phyloP scores from a whole-genome alignment of 2,888 invertebrate genomes.

The Pharmacophagus antenor region DNA sequence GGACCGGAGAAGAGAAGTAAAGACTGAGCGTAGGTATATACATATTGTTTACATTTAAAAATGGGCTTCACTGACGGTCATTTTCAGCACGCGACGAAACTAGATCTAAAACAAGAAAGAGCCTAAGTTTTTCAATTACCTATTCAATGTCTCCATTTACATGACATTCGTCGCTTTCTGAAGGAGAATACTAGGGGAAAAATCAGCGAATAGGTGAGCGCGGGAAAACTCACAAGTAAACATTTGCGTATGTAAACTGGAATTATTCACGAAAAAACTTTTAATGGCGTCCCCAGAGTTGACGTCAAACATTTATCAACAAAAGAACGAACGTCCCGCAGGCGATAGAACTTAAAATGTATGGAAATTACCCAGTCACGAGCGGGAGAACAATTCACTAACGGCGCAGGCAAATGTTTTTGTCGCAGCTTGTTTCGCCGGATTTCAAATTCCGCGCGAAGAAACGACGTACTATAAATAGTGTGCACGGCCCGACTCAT shows the following conservation, averaged over 20 bases:
- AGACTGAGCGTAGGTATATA: slow-evolving; percentile 8
- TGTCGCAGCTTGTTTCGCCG: slow-evolving; percentile 76
- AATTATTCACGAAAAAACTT: slow-evolving; percentile 81
- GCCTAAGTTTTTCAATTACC: slow-evolving; percentile 74
- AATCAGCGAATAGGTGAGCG: slow-evolving; percentile 79
- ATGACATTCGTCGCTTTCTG: slow-evolving; percentile 64
- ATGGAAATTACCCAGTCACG: slow-evolving; percentile 81
- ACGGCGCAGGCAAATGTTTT: slow-evolving; percentile 80
- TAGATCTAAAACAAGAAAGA: slow-evolving; percentile 54
- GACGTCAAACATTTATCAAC: slow-evolving; percentile 81
- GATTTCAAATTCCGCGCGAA: slow-evolving; percentile 61
- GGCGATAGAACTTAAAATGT: slow-evolving; percentile 81
- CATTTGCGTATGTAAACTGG: slow-evolving; percentile 81
- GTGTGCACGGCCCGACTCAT: slow-evolving; percentile 29
- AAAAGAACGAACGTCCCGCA: slow-evolving; percentile 81
- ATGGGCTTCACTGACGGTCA: slow-evolving; percentile 32
- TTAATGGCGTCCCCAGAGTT: slow-evolving; percentile 81
- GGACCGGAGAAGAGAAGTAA: slow-evolving; percentile 20
- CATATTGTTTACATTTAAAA: slow-evolving; percentile 29
- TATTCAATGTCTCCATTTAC: slow-evolving; percentile 65
- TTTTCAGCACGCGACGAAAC: slow-evolving; percentile 43
- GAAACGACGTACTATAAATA: slow-evolving; percentile 32
- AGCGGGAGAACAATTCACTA: slow-evolving; percentile 80
- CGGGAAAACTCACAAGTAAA: slow-evolving; percentile 77
- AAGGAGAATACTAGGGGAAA: slow-evolving; percentile 75